Conservation (phyloP, 2,797 vertebrate genomes). For the Merluccius polli region DNA sequence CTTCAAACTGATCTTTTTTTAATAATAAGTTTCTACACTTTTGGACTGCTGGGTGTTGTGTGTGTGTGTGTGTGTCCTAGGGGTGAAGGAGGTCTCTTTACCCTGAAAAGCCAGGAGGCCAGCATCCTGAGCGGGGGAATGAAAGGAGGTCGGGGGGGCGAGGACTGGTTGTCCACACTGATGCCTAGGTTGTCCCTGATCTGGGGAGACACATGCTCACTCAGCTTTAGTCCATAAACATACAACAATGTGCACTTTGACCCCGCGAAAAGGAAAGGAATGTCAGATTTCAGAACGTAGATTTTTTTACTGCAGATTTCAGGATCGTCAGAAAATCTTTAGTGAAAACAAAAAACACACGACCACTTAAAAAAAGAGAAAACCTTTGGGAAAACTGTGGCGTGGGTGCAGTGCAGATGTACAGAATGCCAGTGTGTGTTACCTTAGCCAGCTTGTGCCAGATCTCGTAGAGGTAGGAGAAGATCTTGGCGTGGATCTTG, state of each 20-base stretch:
- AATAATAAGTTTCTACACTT: not conserved
- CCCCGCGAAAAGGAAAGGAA: not conserved
- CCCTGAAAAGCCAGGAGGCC: constrained; percentile 97
- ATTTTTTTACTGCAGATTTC: too few relatives aligned
- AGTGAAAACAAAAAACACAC: too few relatives aligned
- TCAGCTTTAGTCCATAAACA: constrained; percentile 3
- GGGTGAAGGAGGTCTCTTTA: constrained; percentile 43
- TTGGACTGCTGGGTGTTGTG: not conserved
- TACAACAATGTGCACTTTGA: not conserved
- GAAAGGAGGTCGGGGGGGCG: constrained; percentile 84
- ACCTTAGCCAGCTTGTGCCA: constrained; percentile 99
- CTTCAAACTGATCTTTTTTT: not conserved
- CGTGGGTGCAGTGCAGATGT: too few relatives aligned
- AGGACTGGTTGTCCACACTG: constrained; percentile 90
- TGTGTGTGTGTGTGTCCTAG: not conserved
- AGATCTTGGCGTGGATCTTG: constrained; percentile 92
- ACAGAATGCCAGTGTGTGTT: constrained; percentile 16
- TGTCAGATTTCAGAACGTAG: not conserved
- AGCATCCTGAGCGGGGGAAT: constrained; percentile 97
- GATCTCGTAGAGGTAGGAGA: constrained; percentile 88
- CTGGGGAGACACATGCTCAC: constrained; percentile 60
- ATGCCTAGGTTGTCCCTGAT: constrained; percentile 96
- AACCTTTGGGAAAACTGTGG: too few relatives aligned
- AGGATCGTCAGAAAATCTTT: too few relatives aligned
- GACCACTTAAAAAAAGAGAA: too few relatives aligned